Evolutionary conservation across 2,113 vertebrate genomes (phyloP), one percentile per base, ranked within the genome.

Genomic region (Lophura nycthemera): DNA sequence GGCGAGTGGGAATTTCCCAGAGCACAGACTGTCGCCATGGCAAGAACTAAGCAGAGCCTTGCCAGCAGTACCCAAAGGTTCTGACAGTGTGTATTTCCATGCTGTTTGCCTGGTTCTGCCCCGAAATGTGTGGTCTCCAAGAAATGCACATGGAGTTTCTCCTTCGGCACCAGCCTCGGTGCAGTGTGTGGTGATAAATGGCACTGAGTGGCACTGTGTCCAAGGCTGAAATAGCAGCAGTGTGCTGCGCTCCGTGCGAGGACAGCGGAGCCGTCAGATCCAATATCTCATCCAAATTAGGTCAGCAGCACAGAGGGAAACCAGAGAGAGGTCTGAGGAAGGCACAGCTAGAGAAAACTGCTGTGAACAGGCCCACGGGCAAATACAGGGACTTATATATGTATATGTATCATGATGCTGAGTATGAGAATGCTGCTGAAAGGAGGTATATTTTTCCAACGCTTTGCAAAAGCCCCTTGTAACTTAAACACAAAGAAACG

Each of bases 221-320:
- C 70, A 93, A 93, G 72, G 86, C 73, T 83, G 82, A 87, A 90
- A 72, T 8, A n/a, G 69, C 79, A 80, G 77, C 90, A 89, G 63
- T 2, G 45, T 67, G 48, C 40, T 66, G 66, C 56, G 77, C 54
- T 93, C 83, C 71, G 93, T 7, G 0, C 77, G 92, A 87, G 77
- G 93, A 90, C 88, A 84, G 48, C 3, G 61, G 91, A 94, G 89
- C 72, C 22, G 27, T 94, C 96, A 95, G 85, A 91, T 88, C 89
- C 93, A 94, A 90, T 96, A 91, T 92, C 95, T 97, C 94, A 95
- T 43, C 64, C 91, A 90, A 96, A 96, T 95, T 84, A 97, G 95
- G 96, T 95, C 95, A 96, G 91, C 93, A 92, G 80, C 70, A 90
- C 40, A 66, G 80, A 89, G 88, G 40, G 59, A 92, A 95, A 89